Conservation (phyloP, 2,797 vertebrate species). For the Acridotheres tristis region DNA sequence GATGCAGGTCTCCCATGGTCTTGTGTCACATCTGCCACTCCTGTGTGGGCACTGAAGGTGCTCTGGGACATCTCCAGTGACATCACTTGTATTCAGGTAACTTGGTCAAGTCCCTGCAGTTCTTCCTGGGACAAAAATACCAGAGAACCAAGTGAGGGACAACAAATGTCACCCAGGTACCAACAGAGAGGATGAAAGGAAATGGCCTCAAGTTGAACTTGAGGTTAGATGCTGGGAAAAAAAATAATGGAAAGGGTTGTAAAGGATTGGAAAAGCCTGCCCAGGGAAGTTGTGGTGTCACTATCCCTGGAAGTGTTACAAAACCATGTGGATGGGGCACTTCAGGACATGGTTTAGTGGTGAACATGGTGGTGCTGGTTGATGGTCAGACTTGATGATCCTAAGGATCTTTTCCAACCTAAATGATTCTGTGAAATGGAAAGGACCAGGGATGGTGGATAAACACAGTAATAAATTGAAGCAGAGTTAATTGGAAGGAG, state of each 20-base stretch:
- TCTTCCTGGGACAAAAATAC: not conserved
- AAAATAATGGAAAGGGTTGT: not conserved
- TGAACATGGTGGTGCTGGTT: not conserved
- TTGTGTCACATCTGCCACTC: not conserved
- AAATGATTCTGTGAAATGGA: not conserved
- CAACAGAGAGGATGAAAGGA: not conserved
- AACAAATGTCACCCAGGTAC: not conserved
- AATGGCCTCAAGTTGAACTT: not conserved
- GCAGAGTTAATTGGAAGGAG: not conserved
- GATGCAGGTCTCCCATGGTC: not conserved
- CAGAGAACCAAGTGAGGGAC: not conserved
- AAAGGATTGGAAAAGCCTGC: not conserved
- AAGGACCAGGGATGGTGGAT: not conserved
- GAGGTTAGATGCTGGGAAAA: fast-evolving
- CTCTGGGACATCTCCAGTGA: not conserved
- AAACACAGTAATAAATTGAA: not conserved
- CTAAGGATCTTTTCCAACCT: not conserved
- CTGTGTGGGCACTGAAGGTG: not conserved
- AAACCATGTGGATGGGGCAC: not conserved
- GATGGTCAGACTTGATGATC: not conserved
- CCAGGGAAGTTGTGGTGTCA: not conserved
- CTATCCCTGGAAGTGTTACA: not conserved
- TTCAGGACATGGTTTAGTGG: not conserved
- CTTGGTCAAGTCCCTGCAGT: not conserved
- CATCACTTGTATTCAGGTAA: not conserved